Base-by-base conservation (phyloP, 2,888 invertebrate genomes). In the Harpagoxenus sublaevis region DNA sequence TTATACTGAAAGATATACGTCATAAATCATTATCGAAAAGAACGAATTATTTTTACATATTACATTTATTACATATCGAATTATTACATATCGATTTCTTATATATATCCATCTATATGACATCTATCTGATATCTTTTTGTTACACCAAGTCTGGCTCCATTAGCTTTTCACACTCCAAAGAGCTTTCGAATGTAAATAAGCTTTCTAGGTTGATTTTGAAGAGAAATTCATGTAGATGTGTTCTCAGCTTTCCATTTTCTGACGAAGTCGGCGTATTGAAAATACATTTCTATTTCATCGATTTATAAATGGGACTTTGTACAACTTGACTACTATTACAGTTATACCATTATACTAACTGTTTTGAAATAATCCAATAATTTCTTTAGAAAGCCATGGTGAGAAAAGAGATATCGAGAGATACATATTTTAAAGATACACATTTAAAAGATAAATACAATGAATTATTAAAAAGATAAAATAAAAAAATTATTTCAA, bases 141-240 rank as follows among this genome's bases (percentile, higher is more conserved):
- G 39, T 74, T 51, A 57, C 4, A 23, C 4, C 45, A 35, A 79
- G 42, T 71, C 18, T 15, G 60, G 39, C 74, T 81, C 79, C 75
- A 81, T 81, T 81, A 81, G 28, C 42, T 73, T 35, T 57, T 73
- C 60, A 73, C 60, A 60, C 75, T 73, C 39, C 74, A 45, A 51
- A 78, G 66, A 81, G 48, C 79, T 73, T 74, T 74, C 48, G 23
- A 73, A 81, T 81, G 23, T 48, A 78, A 55, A 55, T 66, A 74
- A 81, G 35, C 23, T 73, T 60, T 79, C 48, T 15, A 45, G 71
- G 60, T 81, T 81, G 57, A 74, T 81, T 78, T 53, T 60, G 48
- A 74, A 74, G 35, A 60, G 73, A 74, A 28, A 74, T 81, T 81
- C 48, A 79, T 71, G 79, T 23, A 79, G 23, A 79, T 79, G 60